phyloP scores from a whole-genome alignment of 2,113 vertebrate genomes.

The Calidris pugnax region DNA sequence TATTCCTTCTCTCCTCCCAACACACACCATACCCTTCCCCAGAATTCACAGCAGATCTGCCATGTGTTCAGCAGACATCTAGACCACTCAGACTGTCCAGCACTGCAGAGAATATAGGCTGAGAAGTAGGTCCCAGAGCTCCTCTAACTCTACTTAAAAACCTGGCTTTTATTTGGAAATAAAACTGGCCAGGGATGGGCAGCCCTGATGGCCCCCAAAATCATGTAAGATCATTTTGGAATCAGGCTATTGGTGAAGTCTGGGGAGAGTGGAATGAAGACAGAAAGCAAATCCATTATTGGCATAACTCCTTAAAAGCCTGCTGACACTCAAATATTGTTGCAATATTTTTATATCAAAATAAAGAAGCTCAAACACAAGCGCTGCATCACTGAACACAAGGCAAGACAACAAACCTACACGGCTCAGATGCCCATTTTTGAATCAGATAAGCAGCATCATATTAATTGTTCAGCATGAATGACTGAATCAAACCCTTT shows the following conservation, averaged over 20 bases:
- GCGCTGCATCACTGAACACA: background rate
- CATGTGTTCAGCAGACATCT: background rate
- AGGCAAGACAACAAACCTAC: background rate
- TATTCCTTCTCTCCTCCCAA: background rate
- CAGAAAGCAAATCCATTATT: background rate
- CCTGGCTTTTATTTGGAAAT: background rate
- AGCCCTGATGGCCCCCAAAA: background rate
- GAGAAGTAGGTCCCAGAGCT: background rate
- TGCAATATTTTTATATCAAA: background rate
- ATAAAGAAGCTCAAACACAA: background rate
- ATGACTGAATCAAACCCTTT: background rate
- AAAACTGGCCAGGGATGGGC: background rate
- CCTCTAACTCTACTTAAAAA: background rate
- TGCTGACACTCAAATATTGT: background rate
- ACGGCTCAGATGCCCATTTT: background rate
- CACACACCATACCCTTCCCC: background rate
- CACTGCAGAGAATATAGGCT: background rate
- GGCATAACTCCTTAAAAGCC: background rate
- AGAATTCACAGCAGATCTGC: background rate
- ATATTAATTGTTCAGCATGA: background rate
- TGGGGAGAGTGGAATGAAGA: background rate
- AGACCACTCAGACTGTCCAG: background rate
- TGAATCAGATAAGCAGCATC: background rate
- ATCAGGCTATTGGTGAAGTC: background rate
- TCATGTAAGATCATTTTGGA: fast-evolving